Evolutionary conservation across 1,140 invertebrate species (phyloP), one percentile per base, ranked within the genome.

Genomic region (Drosophila melanica): DNA sequence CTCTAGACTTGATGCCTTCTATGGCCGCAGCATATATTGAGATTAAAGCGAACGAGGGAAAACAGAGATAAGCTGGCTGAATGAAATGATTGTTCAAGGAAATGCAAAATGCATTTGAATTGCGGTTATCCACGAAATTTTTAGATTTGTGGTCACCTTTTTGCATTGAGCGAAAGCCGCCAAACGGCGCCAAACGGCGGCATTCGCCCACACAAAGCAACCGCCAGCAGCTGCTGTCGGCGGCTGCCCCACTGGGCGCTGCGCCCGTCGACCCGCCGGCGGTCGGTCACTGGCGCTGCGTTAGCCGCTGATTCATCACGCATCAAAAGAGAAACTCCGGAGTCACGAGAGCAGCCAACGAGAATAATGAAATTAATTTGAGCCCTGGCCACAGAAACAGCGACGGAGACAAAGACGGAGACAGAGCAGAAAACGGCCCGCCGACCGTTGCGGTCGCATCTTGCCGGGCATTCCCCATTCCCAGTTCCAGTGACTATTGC

Each of bases 331-430:
- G 55, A 79, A 79, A 79, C 65, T 81, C 47, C 44, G 58, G 62
- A 8, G 33, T 8, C 33, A 35, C 33, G 33, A 35, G 33, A 48
- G 65, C 73, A 75, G 59, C 59, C 71, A 77, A 77, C 71, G 60
- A 75, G 66, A 82, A 82, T 79, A 82, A 84, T 79, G 70, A 67
- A 79, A 84, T 84, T 82, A 84, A 84, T 82, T 84, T 72, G 35
- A 82, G 54, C 79, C 75, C 75, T 67, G 51, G 75, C 65, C 70
- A 45, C 63, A 79, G 35, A 16, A 45, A 39, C 27, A 27, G 45
- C 11, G 39, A 16, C 14, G 16, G 45, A 23, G 55, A 16, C 14
- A 20, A 20, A 14, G 23, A 10, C 23, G 27, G 47, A 30, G 47
- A 6, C 47, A 27, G 27, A 27, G 27, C 27, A 37, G 62, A 68